Evolutionary conservation across 1,140 invertebrate genomes (phyloP), one percentile per base, ranked within the genome.

Genomic region (Sarcophaga peregrina): DNA sequence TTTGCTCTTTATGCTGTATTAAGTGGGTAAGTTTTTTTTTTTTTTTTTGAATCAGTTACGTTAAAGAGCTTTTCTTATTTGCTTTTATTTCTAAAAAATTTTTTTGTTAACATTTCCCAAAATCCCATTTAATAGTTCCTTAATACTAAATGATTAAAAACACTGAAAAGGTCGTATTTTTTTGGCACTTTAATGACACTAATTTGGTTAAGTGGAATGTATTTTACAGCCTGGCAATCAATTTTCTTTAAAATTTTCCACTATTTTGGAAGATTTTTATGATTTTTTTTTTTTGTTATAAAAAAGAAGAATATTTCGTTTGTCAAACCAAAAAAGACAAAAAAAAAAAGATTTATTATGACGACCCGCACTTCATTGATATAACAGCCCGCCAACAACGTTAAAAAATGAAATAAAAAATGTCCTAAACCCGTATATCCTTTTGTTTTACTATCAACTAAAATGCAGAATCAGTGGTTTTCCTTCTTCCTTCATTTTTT

Each of bases 381-480:
- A 58, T 7, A 58, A n/a, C n/a, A n/a, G n/a, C 54, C n/a, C 25
- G 25, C 25, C 25, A 37, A 37, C 25, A 58, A 13, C n/a, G 13
- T 58, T 68, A 68, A 4, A 68, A 68, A 68, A 68, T 7, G 20
- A 25, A 8, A 7, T 8, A 15, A 5, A 7, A 68, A 68, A 68
- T 25, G 20, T 8, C 3, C n/a, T 37, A 37, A 37, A 37, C 25
- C 25, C 25, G 1, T 4, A 37, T 2, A 37, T 68, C n/a, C n/a
- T 20, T 68, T 68, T 68, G 62, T 68, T 68, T 68, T 68, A 68
- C 17, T 25, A 68, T 68, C 62, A 8, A 37, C 15, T 68, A 68
- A 68, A 68, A 20, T 68, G 17, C 62, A 68, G 62, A 68, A 68
- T 68, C 62, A 68, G 62, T 68, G 62, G 17, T 68, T 68, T 68